These are phyloP conservation scores for Chelonia mydas DNA, from an alignment of 2,797 vertebrate genomes.

Conservation along the genomic window DNA sequence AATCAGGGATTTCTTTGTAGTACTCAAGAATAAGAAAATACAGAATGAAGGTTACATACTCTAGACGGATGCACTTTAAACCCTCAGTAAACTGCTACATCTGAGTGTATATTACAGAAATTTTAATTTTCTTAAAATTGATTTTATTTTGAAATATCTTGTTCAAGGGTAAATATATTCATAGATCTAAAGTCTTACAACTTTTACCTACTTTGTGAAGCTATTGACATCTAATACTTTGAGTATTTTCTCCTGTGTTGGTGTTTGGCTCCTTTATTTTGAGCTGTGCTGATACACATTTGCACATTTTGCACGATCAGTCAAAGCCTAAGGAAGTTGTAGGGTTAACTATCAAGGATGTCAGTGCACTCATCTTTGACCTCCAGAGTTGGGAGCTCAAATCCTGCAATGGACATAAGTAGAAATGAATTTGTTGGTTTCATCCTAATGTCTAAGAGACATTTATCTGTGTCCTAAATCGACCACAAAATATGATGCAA, in stretches of 20 bases:
- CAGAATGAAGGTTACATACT: neutral
- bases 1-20: neutral
- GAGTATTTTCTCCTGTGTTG: neutral
- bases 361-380: neutral
- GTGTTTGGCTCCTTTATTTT: neutral
- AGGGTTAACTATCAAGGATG: neutral
- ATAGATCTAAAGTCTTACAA: neutral
- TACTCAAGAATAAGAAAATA: neutral
- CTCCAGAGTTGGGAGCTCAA: neutral
- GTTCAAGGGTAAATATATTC: neutral
- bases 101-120: neutral
- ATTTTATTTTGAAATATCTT: neutral
- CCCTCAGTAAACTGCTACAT: neutral
- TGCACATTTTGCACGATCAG: neutral
- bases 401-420: neutral
- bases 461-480: neutral
- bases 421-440: fast-evolving
- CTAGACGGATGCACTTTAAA: neutral
- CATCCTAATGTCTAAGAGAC: neutral
- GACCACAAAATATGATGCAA: neutral
- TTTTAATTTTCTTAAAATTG: neutral
- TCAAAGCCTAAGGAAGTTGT: neutral
- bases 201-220: neutral
- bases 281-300: neutral
- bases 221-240: neutral